Evolutionary conservation across 2,888 invertebrate genomes (phyloP).

Genomic region (Diaphora mendica): DNA sequence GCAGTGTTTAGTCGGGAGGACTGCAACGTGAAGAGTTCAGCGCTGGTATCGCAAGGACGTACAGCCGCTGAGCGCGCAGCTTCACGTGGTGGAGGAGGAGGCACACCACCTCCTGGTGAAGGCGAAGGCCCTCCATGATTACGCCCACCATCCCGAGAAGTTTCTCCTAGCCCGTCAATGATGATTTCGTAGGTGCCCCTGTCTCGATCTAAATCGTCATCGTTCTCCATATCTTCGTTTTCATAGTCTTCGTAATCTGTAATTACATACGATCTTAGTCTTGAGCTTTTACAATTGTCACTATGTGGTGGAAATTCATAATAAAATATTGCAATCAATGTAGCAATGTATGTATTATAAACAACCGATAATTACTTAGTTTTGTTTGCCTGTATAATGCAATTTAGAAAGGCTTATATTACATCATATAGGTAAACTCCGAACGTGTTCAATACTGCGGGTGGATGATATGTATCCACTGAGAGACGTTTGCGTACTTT

Average conservation of each 20-base stretch:
- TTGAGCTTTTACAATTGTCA: no score
- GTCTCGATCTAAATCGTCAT: constrained; percentile 73
- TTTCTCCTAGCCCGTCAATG: constrained; percentile 69
- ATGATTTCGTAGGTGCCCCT: constrained; percentile 82
- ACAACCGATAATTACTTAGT: no score
- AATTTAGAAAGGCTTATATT: no score
- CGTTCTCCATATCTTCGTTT: constrained; percentile 72
- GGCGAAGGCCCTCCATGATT: constrained; percentile 68
- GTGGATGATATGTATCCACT: no score
- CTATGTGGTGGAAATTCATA: no score
- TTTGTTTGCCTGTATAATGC: no score
- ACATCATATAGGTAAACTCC: no score
- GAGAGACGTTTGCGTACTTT: no score
- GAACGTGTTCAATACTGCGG: no score
- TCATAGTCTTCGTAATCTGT: constrained; percentile 82
- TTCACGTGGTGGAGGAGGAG: constrained; percentile 82
- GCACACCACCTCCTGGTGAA: constrained; percentile 78
- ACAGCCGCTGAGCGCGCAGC: constrained; percentile 87
- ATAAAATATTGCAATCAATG: no score
- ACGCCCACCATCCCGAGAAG: constrained; percentile 72
- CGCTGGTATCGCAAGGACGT: constrained; percentile 94
- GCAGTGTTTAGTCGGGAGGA: constrained; percentile 93
- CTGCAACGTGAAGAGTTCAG: constrained; percentile 94
- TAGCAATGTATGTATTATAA: no score
- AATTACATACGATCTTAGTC: constrained; percentile 6